phyloP scores from a whole-genome alignment of 2,113 vertebrate species.

The Ictidomys tridecemlineatus region DNA sequence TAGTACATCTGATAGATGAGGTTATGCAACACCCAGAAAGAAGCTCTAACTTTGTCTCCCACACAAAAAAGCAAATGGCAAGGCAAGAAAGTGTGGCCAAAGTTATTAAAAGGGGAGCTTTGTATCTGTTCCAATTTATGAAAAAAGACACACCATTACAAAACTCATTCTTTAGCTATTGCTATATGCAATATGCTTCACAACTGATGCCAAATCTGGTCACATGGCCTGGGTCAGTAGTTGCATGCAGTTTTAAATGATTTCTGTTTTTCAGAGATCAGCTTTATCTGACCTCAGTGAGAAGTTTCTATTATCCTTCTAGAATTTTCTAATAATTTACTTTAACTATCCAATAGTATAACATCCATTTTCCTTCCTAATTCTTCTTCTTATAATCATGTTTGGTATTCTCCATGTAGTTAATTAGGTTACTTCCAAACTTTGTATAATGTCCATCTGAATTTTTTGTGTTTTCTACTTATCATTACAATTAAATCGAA shows the following conservation, averaged over 20 bases:
- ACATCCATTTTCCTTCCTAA: background rate
- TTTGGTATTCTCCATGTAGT: background rate
- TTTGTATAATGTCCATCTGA: background rate
- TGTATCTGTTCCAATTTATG: background rate
- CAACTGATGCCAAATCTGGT: background rate
- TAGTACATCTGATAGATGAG: constrained; percentile 29
- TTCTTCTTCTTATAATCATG: background rate
- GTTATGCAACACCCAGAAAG: background rate
- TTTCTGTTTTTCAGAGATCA: constrained; percentile 5
- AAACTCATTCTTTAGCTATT: background rate
- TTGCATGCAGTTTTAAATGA: background rate
- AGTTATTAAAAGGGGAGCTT: constrained; percentile 36
- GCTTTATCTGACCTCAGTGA: background rate
- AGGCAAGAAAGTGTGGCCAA: background rate
- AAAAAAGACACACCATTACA: background rate
- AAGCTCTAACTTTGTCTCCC: constrained; percentile 17
- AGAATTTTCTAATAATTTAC: background rate
- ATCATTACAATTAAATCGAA: background rate
- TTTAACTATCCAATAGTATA: background rate
- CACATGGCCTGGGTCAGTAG: background rate
- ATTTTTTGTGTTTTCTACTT: background rate
- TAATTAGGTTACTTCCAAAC: background rate
- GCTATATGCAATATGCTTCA: constrained; percentile 25
- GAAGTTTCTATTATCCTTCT: background rate
- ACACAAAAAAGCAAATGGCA: background rate